A percentile compares a stretch with the other conserved stretches of the same genome.
Evolutionary conservation across 2,113 vertebrate species (phyloP).

Genomic region (Dendrocopos noguchii): DNA sequence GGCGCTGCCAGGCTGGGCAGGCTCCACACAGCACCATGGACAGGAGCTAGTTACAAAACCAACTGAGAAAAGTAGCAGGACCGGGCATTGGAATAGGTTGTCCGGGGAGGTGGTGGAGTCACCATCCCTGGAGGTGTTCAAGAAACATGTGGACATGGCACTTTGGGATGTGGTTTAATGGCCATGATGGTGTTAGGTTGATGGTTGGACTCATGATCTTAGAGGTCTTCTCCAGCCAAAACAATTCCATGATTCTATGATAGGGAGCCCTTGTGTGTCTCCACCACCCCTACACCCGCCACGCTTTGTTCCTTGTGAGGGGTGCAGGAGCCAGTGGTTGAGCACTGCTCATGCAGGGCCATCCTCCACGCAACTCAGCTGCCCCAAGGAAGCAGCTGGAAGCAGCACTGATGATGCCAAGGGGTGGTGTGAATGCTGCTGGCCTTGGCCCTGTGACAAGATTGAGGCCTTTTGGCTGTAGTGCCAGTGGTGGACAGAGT

Average conservation of each 20-base stretch:
- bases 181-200: too few species aligned
- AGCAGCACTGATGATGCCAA: rapidly evolving
- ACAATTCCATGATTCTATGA: too few species aligned
- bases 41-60: neutral
- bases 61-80: neutral
- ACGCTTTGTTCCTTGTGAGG: neutral
- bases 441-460: neutral
- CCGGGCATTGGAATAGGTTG: neutral
- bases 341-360: rapidly evolving
- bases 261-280: neutral
- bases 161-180: too few species aligned
- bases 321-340: neutral
- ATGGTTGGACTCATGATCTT: too few species aligned
- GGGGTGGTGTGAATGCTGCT: neutral
- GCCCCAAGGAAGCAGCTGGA: neutral
- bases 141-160: too few species aligned
- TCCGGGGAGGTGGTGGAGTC: too few species aligned
- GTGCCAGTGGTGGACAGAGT: neutral
- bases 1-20: neutral
- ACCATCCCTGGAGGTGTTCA: too few species aligned
- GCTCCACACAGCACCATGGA: rapidly evolving
- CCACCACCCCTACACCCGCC: neutral
- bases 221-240: too few species aligned
- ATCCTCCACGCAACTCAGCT: rapidly evolving
- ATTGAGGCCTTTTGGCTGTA: constrained; percentile 8